Conservation (phyloP, 2,888 invertebrate genomes). For the Maniola hyperantus region DNA sequence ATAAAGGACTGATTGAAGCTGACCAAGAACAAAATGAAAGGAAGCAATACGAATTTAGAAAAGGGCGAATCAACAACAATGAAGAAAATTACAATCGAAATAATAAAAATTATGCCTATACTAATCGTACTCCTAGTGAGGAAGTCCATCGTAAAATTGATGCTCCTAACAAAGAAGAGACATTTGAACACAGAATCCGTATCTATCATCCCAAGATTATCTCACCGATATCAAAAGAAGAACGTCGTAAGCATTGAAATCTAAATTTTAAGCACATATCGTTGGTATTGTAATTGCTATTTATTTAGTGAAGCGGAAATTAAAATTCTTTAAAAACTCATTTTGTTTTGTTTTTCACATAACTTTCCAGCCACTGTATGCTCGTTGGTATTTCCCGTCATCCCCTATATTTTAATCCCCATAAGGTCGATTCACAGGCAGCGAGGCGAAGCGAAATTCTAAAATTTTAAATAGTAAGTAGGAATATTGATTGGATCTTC, state of each 20-base stretch:
- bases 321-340: not conserved
- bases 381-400: too few species aligned
- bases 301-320: conserved; percentile 7
- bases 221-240: conserved; percentile 15
- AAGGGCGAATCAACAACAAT: not conserved
- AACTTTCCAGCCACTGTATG: not conserved
- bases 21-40: not conserved
- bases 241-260: not conserved
- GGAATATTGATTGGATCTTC: too few species aligned
- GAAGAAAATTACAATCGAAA: not conserved
- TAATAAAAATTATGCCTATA: not conserved
- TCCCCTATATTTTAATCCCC: too few species aligned
- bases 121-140: conserved; percentile 2
- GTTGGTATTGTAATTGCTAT: conserved; percentile 18
- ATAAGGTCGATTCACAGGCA: too few species aligned
- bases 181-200: conserved; percentile 37
- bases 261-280: conserved; percentile 2
- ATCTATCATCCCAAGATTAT: conserved; percentile 36
- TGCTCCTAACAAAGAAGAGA: conserved; percentile 26
- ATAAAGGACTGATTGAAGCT: not conserved
- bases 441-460: too few species aligned
- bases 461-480: too few species aligned
- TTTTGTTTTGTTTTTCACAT: not conserved
- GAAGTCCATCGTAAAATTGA: conserved; percentile 11
- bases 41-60: not conserved